Conservation (phyloP, 2,797 vertebrate species). For the Varecia variegata region DNA sequence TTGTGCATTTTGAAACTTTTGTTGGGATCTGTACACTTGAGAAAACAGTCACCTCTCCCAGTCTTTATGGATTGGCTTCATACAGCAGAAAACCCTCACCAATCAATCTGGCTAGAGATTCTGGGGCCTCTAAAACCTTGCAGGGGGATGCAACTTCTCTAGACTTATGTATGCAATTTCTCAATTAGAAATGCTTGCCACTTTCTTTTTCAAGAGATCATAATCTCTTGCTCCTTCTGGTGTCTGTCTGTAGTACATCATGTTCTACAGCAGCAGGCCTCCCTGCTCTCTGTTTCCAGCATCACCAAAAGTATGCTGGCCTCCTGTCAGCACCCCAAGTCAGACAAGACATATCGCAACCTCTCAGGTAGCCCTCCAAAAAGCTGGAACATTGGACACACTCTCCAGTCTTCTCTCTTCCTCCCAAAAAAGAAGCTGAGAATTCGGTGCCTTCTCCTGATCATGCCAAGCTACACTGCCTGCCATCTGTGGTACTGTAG, state of each 20-base stretch:
- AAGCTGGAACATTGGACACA: neutral
- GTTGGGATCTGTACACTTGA: neutral
- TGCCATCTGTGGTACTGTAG: neutral
- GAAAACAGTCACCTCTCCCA: neutral
- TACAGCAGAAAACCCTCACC: neutral
- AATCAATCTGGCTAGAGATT: neutral
- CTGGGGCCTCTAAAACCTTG: neutral
- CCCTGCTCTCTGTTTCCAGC: neutral
- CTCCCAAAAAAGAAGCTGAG: neutral
- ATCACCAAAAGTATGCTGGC: neutral
- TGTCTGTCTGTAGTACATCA: neutral
- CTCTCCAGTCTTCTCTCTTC: neutral
- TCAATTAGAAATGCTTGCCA: neutral
- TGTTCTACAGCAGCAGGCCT: neutral
- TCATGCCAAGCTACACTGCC: neutral
- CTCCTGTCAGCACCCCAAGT: neutral
- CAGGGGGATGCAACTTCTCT: neutral
- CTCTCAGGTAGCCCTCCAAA: neutral
- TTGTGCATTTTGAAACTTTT: neutral
- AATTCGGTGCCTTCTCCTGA: neutral
- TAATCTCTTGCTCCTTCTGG: conserved; percentile 3
- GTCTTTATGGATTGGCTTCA: neutral
- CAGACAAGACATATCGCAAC: neutral
- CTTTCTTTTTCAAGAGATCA: neutral
- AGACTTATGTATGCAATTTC: neutral